Evolutionary conservation across 2,888 invertebrate species (phyloP), one percentile per base, ranked within the genome.

Genomic region (Ophioninae sp.): DNA sequence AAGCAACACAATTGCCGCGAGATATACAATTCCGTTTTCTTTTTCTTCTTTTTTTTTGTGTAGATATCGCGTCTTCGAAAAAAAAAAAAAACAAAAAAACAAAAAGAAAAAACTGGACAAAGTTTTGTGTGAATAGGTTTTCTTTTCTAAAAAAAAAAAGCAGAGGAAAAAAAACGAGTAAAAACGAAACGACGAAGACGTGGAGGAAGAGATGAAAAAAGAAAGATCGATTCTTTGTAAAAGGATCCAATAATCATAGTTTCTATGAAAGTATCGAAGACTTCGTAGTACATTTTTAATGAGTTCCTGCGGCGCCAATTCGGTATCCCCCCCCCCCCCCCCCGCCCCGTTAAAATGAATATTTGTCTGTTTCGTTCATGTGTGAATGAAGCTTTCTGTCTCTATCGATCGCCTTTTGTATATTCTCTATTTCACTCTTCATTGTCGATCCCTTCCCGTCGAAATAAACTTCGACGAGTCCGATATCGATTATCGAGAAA

Each of bases 221-320:
- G 73, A 91, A 89, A 88, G 88, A 91, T 89, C 88, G 93, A 93
- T 93, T 93, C 93, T 93, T 93, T 93, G 92, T 93, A 93, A 93
- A 93, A 93, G 93, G 92, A 91, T 93, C 93, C 91, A 93, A 93
- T 93, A 93, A 93, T 93, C 93, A 93, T 93, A 93, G 93, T 93
- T 93, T 93, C 92, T 92, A 93, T 92, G 91, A 93, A 93, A 92
- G 85, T 88, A 89, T 59, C 62, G 73, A 80, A 62, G 69, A 70
- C 72, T 84, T 75, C 64, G 85, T 86, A 70, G 76, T 86, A 65
- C 50, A 77, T 83, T 78, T 84, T 59, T 81, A 59, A 84, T 75
- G 68, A 78, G 73, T 62, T 65, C 81, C 81, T 50, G 74, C 83
- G n/a, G 56, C 61, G 69, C 30, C 50, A 57, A 44, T 56, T 77